Conservation (phyloP, 2,113 vertebrate species). For the Forbesichthys papilliferus region DNA sequence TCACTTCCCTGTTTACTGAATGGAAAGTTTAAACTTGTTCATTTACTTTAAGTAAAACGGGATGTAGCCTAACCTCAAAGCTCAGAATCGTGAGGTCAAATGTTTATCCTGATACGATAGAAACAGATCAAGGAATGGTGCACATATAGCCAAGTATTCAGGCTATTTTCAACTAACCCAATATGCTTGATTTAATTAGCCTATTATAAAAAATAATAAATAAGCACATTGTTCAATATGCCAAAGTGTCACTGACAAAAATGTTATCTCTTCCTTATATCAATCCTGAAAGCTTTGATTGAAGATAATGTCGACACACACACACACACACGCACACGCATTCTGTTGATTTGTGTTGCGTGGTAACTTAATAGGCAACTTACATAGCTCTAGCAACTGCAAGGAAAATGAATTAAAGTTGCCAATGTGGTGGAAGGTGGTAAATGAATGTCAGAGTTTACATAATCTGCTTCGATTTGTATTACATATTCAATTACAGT, state of each 20-base stretch:
- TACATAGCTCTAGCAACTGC: constrained; percentile 27
- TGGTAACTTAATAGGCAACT: not conserved
- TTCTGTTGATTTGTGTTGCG: not conserved
- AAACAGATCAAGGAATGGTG: too few relatives aligned
- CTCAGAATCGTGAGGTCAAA: not conserved
- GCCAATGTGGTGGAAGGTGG: constrained; percentile 10
- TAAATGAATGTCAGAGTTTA: constrained; percentile 16
- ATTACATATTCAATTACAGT: constrained; percentile 20
- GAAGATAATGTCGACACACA: not conserved
- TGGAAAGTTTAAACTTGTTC: constrained; percentile 19
- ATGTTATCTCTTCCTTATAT: too few relatives aligned
- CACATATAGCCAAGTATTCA: too few relatives aligned
- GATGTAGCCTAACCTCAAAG: constrained; percentile 37
- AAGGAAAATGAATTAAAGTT: constrained; percentile 28
- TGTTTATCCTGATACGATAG: too few relatives aligned
- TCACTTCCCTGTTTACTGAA: constrained; percentile 49
- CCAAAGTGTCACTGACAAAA: too few relatives aligned
- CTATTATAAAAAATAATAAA: too few relatives aligned
- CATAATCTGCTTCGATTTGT: not conserved
- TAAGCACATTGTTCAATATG: too few relatives aligned
- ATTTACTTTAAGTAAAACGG: constrained; percentile 19
- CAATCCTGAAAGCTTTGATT: not conserved
- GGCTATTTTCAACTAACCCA: too few relatives aligned
- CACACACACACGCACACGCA: not conserved
- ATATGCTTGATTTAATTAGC: too few relatives aligned